Base-by-base conservation (phyloP, 2,888 invertebrate genomes). In the Pristionchus mayeri region DNA sequence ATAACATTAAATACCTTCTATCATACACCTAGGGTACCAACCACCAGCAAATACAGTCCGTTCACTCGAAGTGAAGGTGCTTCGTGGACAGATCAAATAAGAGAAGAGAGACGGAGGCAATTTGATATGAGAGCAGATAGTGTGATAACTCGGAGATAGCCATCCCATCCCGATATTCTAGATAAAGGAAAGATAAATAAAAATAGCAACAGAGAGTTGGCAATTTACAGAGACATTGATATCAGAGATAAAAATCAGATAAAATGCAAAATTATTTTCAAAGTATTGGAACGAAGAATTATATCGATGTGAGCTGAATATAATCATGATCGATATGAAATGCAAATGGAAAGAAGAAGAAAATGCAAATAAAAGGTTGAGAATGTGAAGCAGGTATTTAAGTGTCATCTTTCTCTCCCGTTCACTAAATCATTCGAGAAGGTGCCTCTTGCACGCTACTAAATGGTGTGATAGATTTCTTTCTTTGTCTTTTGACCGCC, bases 101-200 rank as follows among this genome's bases (percentile, higher is more conserved):
- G 34, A 63, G 34, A 34, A 34, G 63, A 34, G 63, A 34, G 34
- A 18, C 13, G 34, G 6, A 13, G 34, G 34, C 16, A 63, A 7
- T 7, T 34, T 63, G 63, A 63, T 63, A 63, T 63, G 34, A 27
- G n/a, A n/a, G 34, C 63, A 34, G 63, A 63, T 63, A 18, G 63
- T 63, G 63, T 63, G 63, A 63, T 63, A 63, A 63, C 63, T 63
- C 34, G 34, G 18, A 9, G 63, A 63, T 63, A 60, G 60, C 18
- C 60, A 18, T 63, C 63, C 34, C 63, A 18, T 63, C 63, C 21
- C 34, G n/a, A n/a, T 63, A 3, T 37, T 6, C 3, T 16, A 63
- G 63, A 63, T 30, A 13, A 30, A 63, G 30, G 18, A 44, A 48
- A 21, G 48, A 44, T 24, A 21, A 63, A 63, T 63, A 27, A 0